Evolutionary conservation across 2,888 invertebrate genomes (phyloP), one percentile per base, ranked within the genome.

Genomic region (Lampropteryx suffumata): DNA sequence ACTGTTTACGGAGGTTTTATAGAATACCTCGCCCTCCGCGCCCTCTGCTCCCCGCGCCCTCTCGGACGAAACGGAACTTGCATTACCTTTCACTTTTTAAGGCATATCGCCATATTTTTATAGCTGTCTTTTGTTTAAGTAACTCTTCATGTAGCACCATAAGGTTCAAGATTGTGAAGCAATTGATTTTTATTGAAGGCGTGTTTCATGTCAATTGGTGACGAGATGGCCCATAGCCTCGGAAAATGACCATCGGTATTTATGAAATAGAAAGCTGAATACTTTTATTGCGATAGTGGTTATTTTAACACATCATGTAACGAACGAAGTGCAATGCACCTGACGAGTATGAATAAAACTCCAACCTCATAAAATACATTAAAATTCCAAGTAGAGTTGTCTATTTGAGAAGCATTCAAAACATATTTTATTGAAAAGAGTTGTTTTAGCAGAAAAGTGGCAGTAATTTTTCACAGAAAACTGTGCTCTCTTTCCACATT

Each of bases 61-160:
- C 36, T 32, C 37, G 42, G 61, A 53, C 64, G 62, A 17, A 76
- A 75, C 72, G 75, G 62, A 70, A 76, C 76, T 54, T 69, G 74
- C 62, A 66, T 59, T 53, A 54, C 51, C 75, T 76, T 76, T 76
- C 76, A 71, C 76, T 76, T 76, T 73, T 69, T 50, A 62, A 63
- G 59, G 59, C 49, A 47, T 50, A 55, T 51, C 36, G 44, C 34
- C 28, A 50, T 52, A 46, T 55, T 55, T 50, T 50, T 43, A 43
- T 17, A 30, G 14, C 26, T 24, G 12, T 37, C 17, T 43, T 34
- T 17, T 32, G 11, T 37, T 9, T 9, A 37, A 13, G 26, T 5
- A 5, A 37, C 13, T 29, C 21, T 3, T 32, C 40, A 39, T 44
- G 5, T 13, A n/a, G 30, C 34, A 26, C 37, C 24, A 43, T 1